Evolutionary conservation across 2,113 vertebrate genomes (phyloP), one percentile per base, ranked within the genome.

Genomic region (Setophaga kirtlandii): DNA sequence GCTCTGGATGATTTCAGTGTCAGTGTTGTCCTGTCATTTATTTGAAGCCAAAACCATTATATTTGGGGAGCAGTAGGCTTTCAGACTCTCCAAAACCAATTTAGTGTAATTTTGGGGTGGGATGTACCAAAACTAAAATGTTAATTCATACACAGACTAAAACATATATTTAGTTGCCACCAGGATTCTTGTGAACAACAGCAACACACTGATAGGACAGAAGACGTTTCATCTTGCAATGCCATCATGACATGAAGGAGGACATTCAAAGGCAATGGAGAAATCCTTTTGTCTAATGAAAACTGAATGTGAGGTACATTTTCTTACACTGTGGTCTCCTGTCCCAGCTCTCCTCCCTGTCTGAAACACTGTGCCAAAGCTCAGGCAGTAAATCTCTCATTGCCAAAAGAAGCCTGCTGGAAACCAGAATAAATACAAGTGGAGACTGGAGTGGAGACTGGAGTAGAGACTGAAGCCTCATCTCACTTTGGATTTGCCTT

Each of bases 381-480:
- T 80, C 87, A 49, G 53, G 65, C 77, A 68, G 28, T 37, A n/a
- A 31, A 74, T 56, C 65, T 69, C 42, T 46, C 42, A 16, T 13
- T 62, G 93, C 81, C 91, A 94, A 91, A 95, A 94, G 74, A 78
- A 94, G 73, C 73, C 67, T 44, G 33, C 31, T 60, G 42, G 84
- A 77, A 92, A 94, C 55, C 65, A 87, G 60, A 94, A 83, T 65
- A 69, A 89, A 95, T 83, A 76, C 19, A 67, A 90, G 79, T 39
- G 63, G 19, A 62, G 60, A 59, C 33, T 68, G 49, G 28, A 90
- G 79, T 39, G 63, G 19, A 62, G 60, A 59, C 33, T 68, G 49
- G 28, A 76, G n/a, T 22, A 52, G 75, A 63, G 42, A 24, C 28
- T 60, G 50, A n/a, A 88, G 69, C 41, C 41, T 74, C 49, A 21